Evolutionary conservation across 2,113 vertebrate genomes (phyloP), one percentile per base, ranked within the genome.

Genomic region (Cranoglanis bouderius): DNA sequence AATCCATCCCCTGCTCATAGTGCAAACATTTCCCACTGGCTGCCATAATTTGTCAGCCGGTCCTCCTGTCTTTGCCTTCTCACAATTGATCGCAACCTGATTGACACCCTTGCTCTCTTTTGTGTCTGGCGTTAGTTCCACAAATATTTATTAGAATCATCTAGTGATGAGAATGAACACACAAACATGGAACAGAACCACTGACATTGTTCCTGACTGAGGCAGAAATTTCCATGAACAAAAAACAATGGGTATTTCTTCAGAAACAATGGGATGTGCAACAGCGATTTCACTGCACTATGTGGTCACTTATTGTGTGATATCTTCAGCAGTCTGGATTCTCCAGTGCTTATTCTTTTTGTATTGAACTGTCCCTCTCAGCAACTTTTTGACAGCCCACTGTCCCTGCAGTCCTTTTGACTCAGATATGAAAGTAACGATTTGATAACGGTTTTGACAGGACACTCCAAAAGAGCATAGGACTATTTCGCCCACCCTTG

Each of bases 1-100:
- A 70, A 49, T 85, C 84, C 49, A 57, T 57, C 83, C 83, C 57
- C 29, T 55, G 35, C 51, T 82, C 38, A 82, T 38, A 82, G 61
- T 61, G 38, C 61, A 85, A 86, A 82, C 53, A 86, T 65, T 67
- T 85, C 88, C 84, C 83, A 81, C 74, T 40, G 63, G 63, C 63
- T 81, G 43, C 61, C 26, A n/a, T 82, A 82, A 82, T 72, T 88
- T 53, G 46, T 72, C 19, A 46, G 35, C 78, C 24, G 49, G 49
- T 88, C 63, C 35, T 67, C 86, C 16, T 29, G 13, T 80, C 59
- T 80, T 85, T 26, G 19, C 70, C 49, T 55, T 80, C 43, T 29
- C n/a, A 80, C 10, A 81, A 65, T 59, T n/a, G n/a, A n/a, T n/a
- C 35, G 88, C 49, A 55, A 43, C 46, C 75, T 70, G 84, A 85